Evolutionary conservation across 2,888 invertebrate genomes (phyloP), one percentile per base, ranked within the genome.

Genomic region (Onchidella celtica): DNA sequence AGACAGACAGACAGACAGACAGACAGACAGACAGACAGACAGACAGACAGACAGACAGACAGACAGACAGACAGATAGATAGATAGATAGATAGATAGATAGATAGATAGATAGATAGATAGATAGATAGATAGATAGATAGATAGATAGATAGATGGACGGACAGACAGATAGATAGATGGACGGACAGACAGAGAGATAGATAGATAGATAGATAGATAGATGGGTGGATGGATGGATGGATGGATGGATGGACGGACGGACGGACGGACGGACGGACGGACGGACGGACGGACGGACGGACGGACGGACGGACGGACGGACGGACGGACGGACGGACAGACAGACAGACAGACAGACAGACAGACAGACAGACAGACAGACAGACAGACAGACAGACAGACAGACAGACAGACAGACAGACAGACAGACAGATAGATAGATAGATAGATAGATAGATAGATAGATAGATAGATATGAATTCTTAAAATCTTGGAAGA

Each of bases 391-490:
- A 63, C 24, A 75, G 1, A 75, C 24, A 61, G 0, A 63, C 24
- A 75, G 0, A 63, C 36, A 2, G 24, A 63, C 1, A 63, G 27
- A 75, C n/a, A 63, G 29, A 73, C 29, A 73, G 27, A 73, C 2
- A 73, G 36, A 70, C n/a, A 70, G 2, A 70, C n/a, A 63, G 59
- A 75, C 36, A 75, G 36, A 61, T n/a, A 63, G 36, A 63, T 21
- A 36, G 36, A 63, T 29, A 61, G 63, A 63, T 24, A 63, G 75
- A 63, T 21, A 63, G 63, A 63, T 21, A 63, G 63, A 75, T 11
- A 63, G 63, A 38, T 21, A 27, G 55, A 55, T 27, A 72, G 47
- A 72, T 4, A 47, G 72, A 47, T 3, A 38, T n/a, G n/a, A n/a
- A n/a, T n/a, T n/a, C n/a, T n/a, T n/a, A n/a, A n/a, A n/a, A n/a